Evolutionary conservation across 2,113 vertebrate species (phyloP).

Genomic region (Carettochelys insculpta): DNA sequence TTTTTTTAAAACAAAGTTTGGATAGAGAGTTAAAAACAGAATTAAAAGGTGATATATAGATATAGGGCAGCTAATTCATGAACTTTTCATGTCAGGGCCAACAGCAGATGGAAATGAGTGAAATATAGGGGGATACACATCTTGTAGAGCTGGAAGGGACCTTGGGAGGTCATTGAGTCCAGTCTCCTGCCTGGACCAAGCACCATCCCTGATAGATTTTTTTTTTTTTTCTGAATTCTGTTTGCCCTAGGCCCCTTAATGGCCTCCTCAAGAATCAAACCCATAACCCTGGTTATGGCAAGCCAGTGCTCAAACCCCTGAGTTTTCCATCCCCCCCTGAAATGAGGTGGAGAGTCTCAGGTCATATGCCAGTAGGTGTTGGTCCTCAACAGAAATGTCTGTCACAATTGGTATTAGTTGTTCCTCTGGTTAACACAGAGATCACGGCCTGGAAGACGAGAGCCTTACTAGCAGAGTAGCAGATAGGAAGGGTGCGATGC

Average conservation of each 20-base stretch:
- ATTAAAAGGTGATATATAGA: neutral
- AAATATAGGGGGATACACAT: no score
- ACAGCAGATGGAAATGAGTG: neutral
- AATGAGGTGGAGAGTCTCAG: neutral
- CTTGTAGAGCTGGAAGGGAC: no score
- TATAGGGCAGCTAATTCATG: neutral
- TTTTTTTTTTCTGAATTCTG: no score
- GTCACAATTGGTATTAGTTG: neutral
- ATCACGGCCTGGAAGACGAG: neutral
- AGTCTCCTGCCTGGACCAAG: no score
- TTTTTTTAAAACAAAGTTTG: neutral
- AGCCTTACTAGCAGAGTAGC: neutral
- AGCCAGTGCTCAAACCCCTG: no score
- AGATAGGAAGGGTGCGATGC: fast-evolving
- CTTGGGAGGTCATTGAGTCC: no score
- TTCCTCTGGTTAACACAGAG: neutral
- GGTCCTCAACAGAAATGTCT: neutral
- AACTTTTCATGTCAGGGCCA: neutral
- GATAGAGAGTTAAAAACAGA: neutral
- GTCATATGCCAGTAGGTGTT: neutral
- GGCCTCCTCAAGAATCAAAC: no score
- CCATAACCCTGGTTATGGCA: no score
- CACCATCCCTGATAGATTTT: no score
- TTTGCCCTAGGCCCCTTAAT: no score
- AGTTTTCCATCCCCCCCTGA: no score